phyloP scores from a whole-genome alignment of 2,113 vertebrate genomes.

The Elachura formosa region DNA sequence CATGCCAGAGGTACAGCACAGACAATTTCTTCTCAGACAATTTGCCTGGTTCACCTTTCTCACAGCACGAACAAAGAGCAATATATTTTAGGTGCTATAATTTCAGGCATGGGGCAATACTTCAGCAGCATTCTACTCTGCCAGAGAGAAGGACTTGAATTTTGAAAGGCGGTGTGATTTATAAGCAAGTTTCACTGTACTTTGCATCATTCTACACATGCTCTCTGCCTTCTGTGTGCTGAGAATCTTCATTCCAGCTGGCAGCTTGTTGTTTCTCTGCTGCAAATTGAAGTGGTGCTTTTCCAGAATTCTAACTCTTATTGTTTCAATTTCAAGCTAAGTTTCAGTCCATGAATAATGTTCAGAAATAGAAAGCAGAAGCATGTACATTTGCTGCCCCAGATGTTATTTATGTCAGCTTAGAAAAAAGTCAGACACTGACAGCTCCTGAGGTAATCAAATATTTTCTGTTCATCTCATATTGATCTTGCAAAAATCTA shows the following conservation, averaged over 20 bases:
- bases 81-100: background rate
- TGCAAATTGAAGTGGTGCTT: background rate
- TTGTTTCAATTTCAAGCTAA: conserved; percentile 13
- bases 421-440: background rate
- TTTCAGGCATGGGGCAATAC: background rate
- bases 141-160: background rate
- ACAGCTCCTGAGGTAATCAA: background rate
- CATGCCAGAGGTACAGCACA: background rate
- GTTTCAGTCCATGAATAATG: background rate
- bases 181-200: background rate
- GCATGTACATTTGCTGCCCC: background rate
- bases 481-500: background rate
- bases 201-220: background rate
- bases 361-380: background rate
- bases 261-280: background rate
- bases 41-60: background rate
- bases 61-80: background rate
- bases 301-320: conserved; percentile 4
- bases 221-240: background rate
- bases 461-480: conserved; percentile 13
- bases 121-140: background rate
- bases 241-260: background rate
- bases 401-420: background rate
- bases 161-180: conserved; percentile 11
- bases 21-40: background rate